phyloP scores from a whole-genome alignment of 1,140 invertebrate species.

The Popillia japonica region DNA sequence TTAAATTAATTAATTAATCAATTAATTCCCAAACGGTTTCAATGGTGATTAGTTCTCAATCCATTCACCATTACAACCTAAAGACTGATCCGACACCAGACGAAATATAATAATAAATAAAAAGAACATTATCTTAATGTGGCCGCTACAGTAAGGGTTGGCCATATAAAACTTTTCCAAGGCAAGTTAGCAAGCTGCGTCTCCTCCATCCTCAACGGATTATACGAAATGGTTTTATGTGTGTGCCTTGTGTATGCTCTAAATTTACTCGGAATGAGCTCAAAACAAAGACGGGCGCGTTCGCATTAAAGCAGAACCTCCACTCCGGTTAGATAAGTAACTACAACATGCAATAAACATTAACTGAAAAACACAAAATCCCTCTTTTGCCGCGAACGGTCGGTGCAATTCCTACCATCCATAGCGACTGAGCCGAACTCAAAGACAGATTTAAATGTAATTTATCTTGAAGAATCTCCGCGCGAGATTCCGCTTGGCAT shows the following conservation, averaged over 20 bases:
- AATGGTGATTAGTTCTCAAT: no score
- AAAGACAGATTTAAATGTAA: slow-evolving; percentile 12
- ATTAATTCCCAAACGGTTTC: no score
- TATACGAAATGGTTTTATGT: background rate
- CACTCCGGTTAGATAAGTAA: background rate
- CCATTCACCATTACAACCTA: no score
- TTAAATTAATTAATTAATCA: no score
- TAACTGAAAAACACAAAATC: background rate
- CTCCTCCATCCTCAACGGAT: background rate
- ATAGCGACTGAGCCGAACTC: background rate
- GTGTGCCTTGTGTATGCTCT: background rate
- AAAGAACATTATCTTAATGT: background rate
- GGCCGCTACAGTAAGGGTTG: background rate
- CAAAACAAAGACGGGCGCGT: background rate
- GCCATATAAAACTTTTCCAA: background rate
- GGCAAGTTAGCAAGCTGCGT: background rate
- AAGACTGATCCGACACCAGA: no score
- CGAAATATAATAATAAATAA: background rate
- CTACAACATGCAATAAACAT: slow-evolving; percentile 5
- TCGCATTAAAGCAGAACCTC: background rate
- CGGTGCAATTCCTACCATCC: background rate
- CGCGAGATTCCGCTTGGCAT: background rate
- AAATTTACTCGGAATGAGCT: background rate
- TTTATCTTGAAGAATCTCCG: slow-evolving; percentile 3
- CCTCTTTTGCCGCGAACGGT: background rate